Evolutionary conservation across 2,888 invertebrate genomes (phyloP).

Genomic region (Caenorhabditis zanzibari): DNA sequence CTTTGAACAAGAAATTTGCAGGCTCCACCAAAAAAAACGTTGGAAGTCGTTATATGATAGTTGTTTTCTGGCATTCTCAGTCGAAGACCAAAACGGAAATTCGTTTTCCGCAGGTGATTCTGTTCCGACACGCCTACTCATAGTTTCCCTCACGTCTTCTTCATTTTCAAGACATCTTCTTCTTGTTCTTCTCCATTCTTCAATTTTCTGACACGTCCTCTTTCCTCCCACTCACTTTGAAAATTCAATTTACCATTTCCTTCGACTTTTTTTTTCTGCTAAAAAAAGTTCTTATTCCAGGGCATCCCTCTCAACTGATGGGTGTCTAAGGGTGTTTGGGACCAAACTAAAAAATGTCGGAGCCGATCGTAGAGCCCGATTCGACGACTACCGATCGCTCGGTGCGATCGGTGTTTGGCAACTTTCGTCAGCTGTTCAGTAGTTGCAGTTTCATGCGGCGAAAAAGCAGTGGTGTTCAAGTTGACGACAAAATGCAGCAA

Average conservation of each 20-base stretch:
- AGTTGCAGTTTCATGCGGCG: conserved; percentile 75
- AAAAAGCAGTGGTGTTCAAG: conserved; percentile 65
- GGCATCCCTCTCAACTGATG: conserved; percentile 11
- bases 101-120: conserved; percentile 60
- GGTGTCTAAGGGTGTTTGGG: conserved; percentile 22
- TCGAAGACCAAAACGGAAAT: conserved; percentile 47
- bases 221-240: conserved; percentile 15
- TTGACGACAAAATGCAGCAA: conserved; percentile 34
- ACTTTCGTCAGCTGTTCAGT: conserved; percentile 74
- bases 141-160: conserved; percentile 30
- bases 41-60: conserved; percentile 5
- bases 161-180: conserved; percentile 32
- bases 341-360: conserved; percentile 30
- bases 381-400: conserved; percentile 54
- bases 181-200: conserved; percentile 13
- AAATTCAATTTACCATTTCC: conserved; percentile 38
- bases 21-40: background rate
- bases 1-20: conserved; percentile 41
- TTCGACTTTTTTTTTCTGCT: background rate
- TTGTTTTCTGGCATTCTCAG: conserved; percentile 17
- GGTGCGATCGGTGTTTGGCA: conserved; percentile 71
- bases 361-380: conserved; percentile 16
- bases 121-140: conserved; percentile 50
- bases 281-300: conserved; percentile 16
- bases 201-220: conserved; percentile 29